Conservation (phyloP, 1,140 invertebrate genomes). For the Rhizoglyphus robini region DNA sequence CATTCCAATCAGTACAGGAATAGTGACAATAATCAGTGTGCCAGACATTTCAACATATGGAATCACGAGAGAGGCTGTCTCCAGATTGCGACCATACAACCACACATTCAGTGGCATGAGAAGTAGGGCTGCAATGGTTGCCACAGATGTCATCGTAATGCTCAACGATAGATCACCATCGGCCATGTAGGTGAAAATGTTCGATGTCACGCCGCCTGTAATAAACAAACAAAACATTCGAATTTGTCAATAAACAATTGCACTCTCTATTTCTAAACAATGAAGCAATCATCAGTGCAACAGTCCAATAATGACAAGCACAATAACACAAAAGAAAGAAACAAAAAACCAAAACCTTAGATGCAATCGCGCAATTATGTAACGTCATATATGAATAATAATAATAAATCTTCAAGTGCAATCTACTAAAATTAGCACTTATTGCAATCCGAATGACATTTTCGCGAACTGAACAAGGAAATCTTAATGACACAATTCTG, state of each 20-base stretch:
- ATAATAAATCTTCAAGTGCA: neutral
- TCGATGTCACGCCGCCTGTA: constrained; percentile 34
- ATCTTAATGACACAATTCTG: too few species aligned
- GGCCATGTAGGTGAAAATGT: constrained; percentile 35
- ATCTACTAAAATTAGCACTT: too few species aligned
- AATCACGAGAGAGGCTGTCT: constrained; percentile 30
- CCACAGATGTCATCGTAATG: constrained; percentile 35
- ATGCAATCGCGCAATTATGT: too few species aligned
- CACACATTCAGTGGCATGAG: constrained; percentile 35
- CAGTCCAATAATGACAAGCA: neutral
- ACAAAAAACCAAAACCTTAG: too few species aligned
- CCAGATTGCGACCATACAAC: constrained; percentile 32
- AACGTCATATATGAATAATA: too few species aligned
- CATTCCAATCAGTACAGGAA: constrained; percentile 33
- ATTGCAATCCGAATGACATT: too few species aligned
- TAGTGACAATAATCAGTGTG: constrained; percentile 30
- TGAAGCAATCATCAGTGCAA: neutral
- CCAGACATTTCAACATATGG: constrained; percentile 34
- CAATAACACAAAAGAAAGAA: too few species aligned
- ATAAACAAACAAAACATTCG: neutral
- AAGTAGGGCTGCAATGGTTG: constrained; percentile 32
- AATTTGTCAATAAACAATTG: neutral
- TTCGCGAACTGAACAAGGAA: too few species aligned
- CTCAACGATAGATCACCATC: constrained; percentile 36
- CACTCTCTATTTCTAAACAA: neutral